Conservation (phyloP, 2,888 invertebrate species). For the Syrphus vitripennis region DNA sequence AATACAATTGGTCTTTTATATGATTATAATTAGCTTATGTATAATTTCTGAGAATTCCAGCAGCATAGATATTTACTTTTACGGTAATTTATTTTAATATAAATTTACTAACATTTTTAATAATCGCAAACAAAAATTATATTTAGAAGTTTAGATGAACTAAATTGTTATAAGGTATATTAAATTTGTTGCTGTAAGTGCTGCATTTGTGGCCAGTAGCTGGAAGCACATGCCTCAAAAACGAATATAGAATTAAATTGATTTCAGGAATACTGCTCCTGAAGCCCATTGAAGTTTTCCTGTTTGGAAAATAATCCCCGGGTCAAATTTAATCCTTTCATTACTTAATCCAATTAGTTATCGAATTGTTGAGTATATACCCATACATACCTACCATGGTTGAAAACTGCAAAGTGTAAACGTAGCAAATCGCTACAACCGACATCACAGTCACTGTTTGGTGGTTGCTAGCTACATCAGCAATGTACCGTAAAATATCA, state of each 20-base stretch:
- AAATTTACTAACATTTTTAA: too few relatives aligned
- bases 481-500: neutral
- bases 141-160: neutral
- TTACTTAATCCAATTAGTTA: constrained; percentile 1
- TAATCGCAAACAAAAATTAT: too few relatives aligned
- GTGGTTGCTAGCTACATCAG: neutral
- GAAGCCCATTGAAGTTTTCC: neutral
- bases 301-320: neutral
- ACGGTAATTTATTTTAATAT: too few relatives aligned
- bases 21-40: too few relatives aligned
- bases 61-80: too few relatives aligned
- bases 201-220: neutral
- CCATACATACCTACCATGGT: too few relatives aligned
- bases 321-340: neutral
- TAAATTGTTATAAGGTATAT: too few relatives aligned
- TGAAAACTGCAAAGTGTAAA: neutral
- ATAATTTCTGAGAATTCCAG: too few relatives aligned
- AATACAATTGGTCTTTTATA: too few relatives aligned
- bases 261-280: neutral
- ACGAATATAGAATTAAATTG: neutral
- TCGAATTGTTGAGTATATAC: neutral
- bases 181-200: too few relatives aligned
- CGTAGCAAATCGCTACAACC: too few relatives aligned
- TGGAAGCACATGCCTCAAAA: too few relatives aligned
- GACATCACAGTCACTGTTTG: neutral